Evolutionary conservation across 1,140 invertebrate species (phyloP).

Genomic region (Trichonephila clavata): DNA sequence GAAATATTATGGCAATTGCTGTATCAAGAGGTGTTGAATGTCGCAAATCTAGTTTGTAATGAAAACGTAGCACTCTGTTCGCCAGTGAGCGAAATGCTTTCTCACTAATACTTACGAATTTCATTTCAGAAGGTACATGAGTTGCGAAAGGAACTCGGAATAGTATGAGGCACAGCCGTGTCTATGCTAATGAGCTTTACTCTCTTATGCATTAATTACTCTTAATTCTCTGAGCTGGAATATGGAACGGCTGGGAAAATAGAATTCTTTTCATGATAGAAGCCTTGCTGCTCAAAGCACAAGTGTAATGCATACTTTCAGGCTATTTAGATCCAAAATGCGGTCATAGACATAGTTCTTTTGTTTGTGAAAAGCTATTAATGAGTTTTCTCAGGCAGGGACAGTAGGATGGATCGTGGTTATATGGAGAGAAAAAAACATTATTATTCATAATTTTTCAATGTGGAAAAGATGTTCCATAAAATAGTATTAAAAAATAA

Average conservation of each 20-base stretch:
- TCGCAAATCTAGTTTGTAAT: background rate
- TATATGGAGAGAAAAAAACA: no score
- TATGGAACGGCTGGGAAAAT: background rate
- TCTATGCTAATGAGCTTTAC: background rate
- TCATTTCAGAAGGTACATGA: no score
- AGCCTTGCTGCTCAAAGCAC: background rate
- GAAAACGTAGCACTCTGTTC: background rate
- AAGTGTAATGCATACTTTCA: conserved; percentile 2
- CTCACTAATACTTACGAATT: background rate
- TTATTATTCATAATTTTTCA: no score
- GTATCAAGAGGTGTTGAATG: background rate
- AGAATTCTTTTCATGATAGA: background rate
- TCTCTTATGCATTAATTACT: conserved; percentile 37
- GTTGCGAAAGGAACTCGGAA: background rate
- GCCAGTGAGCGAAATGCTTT: background rate
- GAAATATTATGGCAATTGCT: background rate
- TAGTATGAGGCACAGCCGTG: background rate
- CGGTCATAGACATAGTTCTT: background rate
- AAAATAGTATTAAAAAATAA: no score
- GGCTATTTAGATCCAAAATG: conserved; percentile 22
- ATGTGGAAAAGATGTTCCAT: no score
- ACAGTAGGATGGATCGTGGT: no score
- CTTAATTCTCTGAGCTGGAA: background rate
- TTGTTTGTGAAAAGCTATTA: background rate
- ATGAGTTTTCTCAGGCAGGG: no score